Evolutionary conservation across 2,888 invertebrate genomes (phyloP).

Genomic region (Rotaria socialis): DNA sequence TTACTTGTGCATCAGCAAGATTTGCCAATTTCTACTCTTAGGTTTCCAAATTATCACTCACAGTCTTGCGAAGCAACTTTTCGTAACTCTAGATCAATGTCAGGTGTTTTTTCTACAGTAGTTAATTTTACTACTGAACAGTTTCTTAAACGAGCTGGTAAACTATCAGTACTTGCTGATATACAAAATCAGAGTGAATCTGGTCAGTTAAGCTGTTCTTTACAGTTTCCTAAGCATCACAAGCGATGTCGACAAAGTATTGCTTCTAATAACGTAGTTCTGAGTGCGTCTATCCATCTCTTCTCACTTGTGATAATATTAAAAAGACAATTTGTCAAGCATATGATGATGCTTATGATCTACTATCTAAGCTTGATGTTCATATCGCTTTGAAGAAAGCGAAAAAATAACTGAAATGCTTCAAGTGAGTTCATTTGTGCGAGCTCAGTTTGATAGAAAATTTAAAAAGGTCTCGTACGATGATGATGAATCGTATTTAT

Average conservation of each 20-base stretch:
- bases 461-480: background rate
- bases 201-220: background rate
- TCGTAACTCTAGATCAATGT: background rate
- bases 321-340: background rate
- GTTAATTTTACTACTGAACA: background rate
- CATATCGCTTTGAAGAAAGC: background rate
- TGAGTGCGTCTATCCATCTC: background rate
- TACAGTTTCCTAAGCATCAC: conserved; percentile 8
- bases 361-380: background rate
- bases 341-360: background rate
- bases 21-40: background rate
- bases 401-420: background rate
- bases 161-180: background rate
- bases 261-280: background rate
- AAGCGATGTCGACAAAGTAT: background rate
- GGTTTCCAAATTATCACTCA: background rate
- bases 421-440: too few species aligned
- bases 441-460: too few species aligned
- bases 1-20: background rate
- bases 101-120: background rate
- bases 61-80: background rate
- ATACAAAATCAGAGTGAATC: background rate
- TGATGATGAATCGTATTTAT: background rate
- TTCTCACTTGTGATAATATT: background rate
- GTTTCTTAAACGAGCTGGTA: background rate